These are phyloP conservation scores for Mormyrus hasselquistii DNA, from an alignment of 2,797 vertebrate species.

Conservation along the genomic window DNA sequence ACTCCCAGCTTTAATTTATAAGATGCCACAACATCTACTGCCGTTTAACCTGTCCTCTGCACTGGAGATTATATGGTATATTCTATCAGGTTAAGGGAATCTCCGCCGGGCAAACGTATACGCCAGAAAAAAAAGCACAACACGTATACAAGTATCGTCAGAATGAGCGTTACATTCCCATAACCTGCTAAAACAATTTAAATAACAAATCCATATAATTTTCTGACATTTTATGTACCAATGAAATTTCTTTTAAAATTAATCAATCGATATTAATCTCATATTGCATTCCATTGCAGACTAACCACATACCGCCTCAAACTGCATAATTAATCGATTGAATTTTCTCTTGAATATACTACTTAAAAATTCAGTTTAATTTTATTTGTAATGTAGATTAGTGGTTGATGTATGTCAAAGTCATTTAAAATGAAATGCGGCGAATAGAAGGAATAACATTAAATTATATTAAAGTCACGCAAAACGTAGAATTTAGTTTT, in stretches of 20 bases:
- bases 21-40: slow-evolving; percentile 55
- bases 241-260: slow-evolving; percentile 23
- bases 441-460: not conserved
- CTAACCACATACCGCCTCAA: slow-evolving; percentile 50
- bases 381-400: slow-evolving; percentile 20
- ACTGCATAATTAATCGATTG: slow-evolving; percentile 51
- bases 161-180: not conserved
- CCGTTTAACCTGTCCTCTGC: slow-evolving; percentile 46
- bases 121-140: slow-evolving; percentile 24
- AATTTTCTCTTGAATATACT: slow-evolving; percentile 22
- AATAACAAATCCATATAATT: not conserved
- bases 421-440: slow-evolving; percentile 12
- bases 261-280: slow-evolving; percentile 39
- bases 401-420: not conserved
- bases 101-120: slow-evolving; percentile 22
- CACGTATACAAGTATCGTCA: not conserved
- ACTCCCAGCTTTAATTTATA: slow-evolving; percentile 8
- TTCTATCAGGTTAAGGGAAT: not conserved
- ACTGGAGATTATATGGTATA: slow-evolving; percentile 36
- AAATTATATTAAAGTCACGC: not conserved
- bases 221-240: not conserved
- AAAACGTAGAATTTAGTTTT: not conserved
- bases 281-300: slow-evolving; percentile 50
- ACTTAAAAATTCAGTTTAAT: slow-evolving; percentile 22
- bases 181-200: not conserved